Evolutionary conservation across 1,140 invertebrate genomes (phyloP).

Genomic region (Zaprionus lachaisei): DNA sequence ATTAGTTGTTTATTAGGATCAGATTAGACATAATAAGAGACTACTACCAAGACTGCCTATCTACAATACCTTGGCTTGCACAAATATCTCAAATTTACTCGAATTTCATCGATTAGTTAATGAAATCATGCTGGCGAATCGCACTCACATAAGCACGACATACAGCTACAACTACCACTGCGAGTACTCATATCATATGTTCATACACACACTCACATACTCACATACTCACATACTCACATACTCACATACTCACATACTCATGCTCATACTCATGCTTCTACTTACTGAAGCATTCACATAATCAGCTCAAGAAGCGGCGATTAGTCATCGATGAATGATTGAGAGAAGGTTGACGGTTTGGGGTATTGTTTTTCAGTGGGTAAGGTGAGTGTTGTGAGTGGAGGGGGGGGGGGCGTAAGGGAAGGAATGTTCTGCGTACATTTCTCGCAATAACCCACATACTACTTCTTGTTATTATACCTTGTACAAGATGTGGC

Average conservation of each 20-base stretch:
- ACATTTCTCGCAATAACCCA: conserved; percentile 11
- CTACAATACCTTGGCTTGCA: background rate
- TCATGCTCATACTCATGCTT: background rate
- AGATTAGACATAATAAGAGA: background rate
- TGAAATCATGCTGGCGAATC: background rate
- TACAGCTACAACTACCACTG: background rate
- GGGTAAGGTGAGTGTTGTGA: background rate
- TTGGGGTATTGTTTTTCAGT: background rate
- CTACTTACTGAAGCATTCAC: conserved; percentile 10
- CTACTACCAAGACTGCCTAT: too few relatives aligned
- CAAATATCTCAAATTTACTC: background rate
- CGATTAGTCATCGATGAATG: conserved; percentile 12
- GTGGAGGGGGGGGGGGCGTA: background rate
- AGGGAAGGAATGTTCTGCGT: background rate
- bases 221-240: background rate
- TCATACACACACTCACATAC: background rate
- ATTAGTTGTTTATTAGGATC: background rate
- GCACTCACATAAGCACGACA: background rate
- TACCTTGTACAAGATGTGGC: background rate
- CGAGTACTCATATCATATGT: background rate
- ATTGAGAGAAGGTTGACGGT: background rate
- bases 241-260: background rate
- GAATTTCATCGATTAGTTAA: background rate
- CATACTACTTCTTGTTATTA: background rate
- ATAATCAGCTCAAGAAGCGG: conserved; percentile 24